These are phyloP conservation scores for Ciconia stormi DNA, from an alignment of 2,113 vertebrate genomes.

Conservation along the genomic window DNA sequence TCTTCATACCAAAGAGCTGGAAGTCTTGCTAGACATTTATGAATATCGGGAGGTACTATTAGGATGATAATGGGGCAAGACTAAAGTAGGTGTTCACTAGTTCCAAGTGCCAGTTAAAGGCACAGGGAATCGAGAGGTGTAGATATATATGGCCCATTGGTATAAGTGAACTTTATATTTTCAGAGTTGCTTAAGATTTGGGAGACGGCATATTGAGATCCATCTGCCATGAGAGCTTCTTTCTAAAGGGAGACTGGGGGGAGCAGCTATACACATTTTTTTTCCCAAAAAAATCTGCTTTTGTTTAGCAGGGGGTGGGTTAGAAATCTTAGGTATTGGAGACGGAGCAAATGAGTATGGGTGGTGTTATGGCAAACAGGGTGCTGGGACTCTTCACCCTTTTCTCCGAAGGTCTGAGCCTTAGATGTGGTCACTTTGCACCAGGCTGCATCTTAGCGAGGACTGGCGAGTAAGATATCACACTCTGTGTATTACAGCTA, in stretches of 20 bases:
- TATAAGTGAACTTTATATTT: conserved; percentile 63
- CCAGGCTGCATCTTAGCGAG: not conserved
- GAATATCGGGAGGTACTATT: conserved; percentile 83
- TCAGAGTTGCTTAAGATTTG: conserved; percentile 70
- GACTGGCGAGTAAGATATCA: not conserved
- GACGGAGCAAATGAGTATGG: not conserved
- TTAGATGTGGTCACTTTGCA: not conserved
- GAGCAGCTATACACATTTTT: conserved; percentile 35
- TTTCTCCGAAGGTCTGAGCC: not conserved
- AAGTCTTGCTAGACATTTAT: conserved; percentile 83
- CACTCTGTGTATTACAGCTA: not conserved
- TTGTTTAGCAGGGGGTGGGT: conserved; percentile 52
- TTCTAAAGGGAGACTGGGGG: conserved; percentile 33
- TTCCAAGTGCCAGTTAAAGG: conserved; percentile 78
- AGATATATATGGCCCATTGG: conserved; percentile 12
- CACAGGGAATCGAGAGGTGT: conserved; percentile 58
- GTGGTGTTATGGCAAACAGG: not conserved
- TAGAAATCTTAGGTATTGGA: conserved; percentile 5
- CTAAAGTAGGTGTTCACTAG: conserved; percentile 78
- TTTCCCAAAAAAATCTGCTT: conserved; percentile 30
- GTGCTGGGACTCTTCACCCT: not conserved
- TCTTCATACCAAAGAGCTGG: conserved; percentile 78
- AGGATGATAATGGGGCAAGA: conserved; percentile 82
- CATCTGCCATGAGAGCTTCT: conserved; percentile 67
- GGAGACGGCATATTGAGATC: conserved; percentile 69